These are phyloP conservation scores for Macrophya annulata DNA, from an alignment of 2,888 invertebrate genomes.

Conservation along the genomic window DNA sequence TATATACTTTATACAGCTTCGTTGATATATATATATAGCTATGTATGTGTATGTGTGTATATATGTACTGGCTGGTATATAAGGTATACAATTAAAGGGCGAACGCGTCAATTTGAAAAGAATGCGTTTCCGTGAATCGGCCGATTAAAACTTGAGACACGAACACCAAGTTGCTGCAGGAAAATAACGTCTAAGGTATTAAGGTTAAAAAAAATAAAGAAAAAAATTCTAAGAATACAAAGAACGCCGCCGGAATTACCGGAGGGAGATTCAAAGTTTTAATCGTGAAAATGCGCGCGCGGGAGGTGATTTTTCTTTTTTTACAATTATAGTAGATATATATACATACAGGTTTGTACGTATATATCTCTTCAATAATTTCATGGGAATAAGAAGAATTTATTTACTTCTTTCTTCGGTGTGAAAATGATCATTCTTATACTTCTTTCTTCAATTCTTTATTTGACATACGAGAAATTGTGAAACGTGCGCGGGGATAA, in stretches of 20 bases:
- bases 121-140: conserved; percentile 25
- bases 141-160: conserved; percentile 41
- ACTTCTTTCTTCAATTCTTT: conserved; percentile 19
- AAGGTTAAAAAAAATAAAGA: background rate
- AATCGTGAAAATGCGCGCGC: conserved; percentile 35
- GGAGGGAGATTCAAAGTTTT: conserved; percentile 13
- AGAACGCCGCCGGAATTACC: background rate
- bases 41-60: background rate
- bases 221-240: conserved; percentile 36
- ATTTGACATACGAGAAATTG: background rate
- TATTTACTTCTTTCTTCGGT: background rate
- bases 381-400: conserved; percentile 17
- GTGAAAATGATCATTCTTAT: background rate
- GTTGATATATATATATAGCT: background rate
- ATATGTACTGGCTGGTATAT: background rate
- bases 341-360: background rate
- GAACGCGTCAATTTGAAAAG: conserved; percentile 43
- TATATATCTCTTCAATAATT: conserved; percentile 6
- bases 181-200: background rate
- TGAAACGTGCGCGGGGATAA: background rate
- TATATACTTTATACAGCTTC: background rate
- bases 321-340: background rate
- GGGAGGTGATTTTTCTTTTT: background rate
- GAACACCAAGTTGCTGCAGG: background rate
- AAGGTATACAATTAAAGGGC: conserved; percentile 33